Evolutionary conservation across 1,140 invertebrate genomes (phyloP), one percentile per base, ranked within the genome.

Genomic region (Centruroides vittatus): DNA sequence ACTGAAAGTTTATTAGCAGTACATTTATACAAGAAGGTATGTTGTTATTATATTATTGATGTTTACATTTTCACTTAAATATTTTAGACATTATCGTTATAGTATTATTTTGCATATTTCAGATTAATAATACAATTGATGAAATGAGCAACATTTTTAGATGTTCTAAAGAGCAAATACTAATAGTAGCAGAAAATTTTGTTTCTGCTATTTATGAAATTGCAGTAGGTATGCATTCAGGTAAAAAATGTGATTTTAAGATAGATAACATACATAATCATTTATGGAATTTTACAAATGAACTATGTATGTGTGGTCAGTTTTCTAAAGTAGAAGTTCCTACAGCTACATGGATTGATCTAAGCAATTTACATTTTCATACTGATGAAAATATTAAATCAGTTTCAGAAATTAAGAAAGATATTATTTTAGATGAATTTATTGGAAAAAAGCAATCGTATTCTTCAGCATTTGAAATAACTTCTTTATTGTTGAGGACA

Each of bases 81-180:
- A 23, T 23, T 23, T 23, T 23, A 23, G 23, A 23, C 23, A 23
- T 23, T 23, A 1, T 1, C 23, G 2, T 23, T 23, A 23, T 23
- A n/a, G n/a, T n/a, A n/a, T 41, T 41, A 8, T 8, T 41, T 41
- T 41, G 5, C 8, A 9, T 72, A 68, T 75, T 75, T 50, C 61
- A 84, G 84, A 82, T 64, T 76, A 76, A 64, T 75, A 80, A 23
- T 36, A 49, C 41, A 9, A 23, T 47, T 5, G 46, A 23, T 3
- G n/a, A 61, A 4, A n/a, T 47, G 9, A 12, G 1, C 12, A 4
- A 56, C 41, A 36, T 46, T 11, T 46, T 41, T 2, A 34, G 34
- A 46, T 61, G 60, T 41, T 57, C 36, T 35, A 11, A 9, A 3
- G 49, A 47, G 5, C 55, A 61, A 48, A 23, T 57, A 11, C 23